These are phyloP conservation scores for Carpatolechia fugitivella DNA, from an alignment of 2,888 invertebrate genomes.

Conservation along the genomic window DNA sequence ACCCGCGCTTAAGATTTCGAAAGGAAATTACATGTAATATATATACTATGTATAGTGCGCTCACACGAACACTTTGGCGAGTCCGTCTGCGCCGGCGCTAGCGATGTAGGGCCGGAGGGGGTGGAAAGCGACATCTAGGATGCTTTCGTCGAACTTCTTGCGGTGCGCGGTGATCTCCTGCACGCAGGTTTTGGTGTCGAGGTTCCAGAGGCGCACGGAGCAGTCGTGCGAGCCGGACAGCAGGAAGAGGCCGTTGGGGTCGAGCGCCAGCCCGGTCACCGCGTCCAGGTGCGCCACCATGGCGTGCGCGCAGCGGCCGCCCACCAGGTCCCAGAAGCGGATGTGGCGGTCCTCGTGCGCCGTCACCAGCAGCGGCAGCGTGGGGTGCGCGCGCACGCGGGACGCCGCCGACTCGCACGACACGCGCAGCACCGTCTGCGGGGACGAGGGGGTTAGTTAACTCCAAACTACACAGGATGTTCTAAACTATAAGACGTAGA, in stretches of 20 bases:
- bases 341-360: slow-evolving; percentile 99
- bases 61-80: slow-evolving; percentile 98
- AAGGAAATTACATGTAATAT: slow-evolving; percentile 51
- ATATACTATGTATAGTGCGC: slow-evolving; percentile 31
- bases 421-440: slow-evolving; percentile 79
- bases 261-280: slow-evolving; percentile 85
- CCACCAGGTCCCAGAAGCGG: slow-evolving; percentile 98
- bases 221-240: slow-evolving; percentile 99
- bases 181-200: slow-evolving; percentile 99
- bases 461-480: neutral
- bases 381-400: slow-evolving; percentile 96
- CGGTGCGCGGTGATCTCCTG: slow-evolving; percentile 99
- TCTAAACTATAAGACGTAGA: no score
- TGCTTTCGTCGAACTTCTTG: slow-evolving; percentile 99
- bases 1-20: slow-evolving; percentile 43
- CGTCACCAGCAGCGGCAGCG: slow-evolving; percentile 96
- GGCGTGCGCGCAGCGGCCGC: slow-evolving; percentile 96
- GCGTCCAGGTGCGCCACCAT: slow-evolving; percentile 99
- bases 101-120: slow-evolving; percentile 99
- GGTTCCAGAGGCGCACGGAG: slow-evolving; percentile 99
- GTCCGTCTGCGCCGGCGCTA: slow-evolving; percentile 98
- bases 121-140: slow-evolving; percentile 99
- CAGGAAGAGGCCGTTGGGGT: slow-evolving; percentile 98
- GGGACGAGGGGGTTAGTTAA: neutral
- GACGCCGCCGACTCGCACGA: slow-evolving; percentile 84